Conservation (phyloP, 2,888 invertebrate species). For the Villa cingulata region DNA sequence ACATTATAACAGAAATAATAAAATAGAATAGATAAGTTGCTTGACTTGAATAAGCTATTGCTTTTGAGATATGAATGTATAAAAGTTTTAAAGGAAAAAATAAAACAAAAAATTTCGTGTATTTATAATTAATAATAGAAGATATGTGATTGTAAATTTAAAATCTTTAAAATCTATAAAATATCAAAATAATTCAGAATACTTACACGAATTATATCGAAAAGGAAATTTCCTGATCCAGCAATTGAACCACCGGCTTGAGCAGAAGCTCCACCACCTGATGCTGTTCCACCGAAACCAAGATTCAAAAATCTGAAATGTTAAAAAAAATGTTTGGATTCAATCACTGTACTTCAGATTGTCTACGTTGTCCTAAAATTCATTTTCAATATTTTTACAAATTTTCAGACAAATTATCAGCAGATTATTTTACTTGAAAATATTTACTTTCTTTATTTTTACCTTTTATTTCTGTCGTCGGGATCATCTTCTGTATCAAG, state of each 20-base stretch:
- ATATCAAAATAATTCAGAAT: too few relatives aligned
- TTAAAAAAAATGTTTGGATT: too few relatives aligned
- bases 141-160: too few relatives aligned
- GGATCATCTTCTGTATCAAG: conserved; percentile 56
- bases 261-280: conserved; percentile 31
- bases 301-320: conserved; percentile 48
- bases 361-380: background rate
- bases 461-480: conserved; percentile 67
- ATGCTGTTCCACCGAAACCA: conserved; percentile 39
- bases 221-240: conserved; percentile 77
- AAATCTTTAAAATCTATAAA: too few relatives aligned
- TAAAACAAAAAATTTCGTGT: too few relatives aligned
- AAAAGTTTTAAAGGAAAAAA: too few relatives aligned
- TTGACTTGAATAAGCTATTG: too few relatives aligned
- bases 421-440: too few relatives aligned
- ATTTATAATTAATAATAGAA: too few relatives aligned
- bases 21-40: too few relatives aligned
- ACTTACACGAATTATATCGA: conserved; percentile 80
- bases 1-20: too few relatives aligned
- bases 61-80: too few relatives aligned
- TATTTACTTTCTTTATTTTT: background rate
- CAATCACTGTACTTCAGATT: background rate
- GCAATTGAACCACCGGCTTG: conserved; percentile 37
- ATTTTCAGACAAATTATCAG: conserved; percentile 2
- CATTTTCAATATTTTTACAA: background rate